Evolutionary conservation across 2,797 vertebrate genomes (phyloP).

Genomic region (Syndactyla subalaris): DNA sequence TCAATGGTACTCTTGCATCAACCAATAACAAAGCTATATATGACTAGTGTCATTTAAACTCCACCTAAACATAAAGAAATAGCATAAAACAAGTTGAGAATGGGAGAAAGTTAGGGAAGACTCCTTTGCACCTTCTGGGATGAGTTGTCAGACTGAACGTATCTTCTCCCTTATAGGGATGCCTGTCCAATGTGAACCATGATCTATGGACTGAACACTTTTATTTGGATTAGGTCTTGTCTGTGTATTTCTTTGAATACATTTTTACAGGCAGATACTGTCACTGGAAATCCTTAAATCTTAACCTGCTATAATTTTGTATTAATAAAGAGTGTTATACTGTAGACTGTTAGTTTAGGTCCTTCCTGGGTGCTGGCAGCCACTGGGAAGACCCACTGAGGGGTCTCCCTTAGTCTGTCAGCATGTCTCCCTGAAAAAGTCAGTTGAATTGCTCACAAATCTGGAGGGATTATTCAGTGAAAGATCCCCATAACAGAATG

Average conservation of each 20-base stretch:
- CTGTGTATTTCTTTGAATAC: background rate
- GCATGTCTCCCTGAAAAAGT: background rate
- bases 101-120: background rate
- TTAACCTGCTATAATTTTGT: background rate
- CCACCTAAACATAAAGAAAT: background rate
- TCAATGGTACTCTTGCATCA: background rate
- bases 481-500: accelerated
- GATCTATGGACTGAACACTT: background rate
- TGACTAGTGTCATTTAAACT: background rate
- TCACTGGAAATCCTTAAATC: background rate
- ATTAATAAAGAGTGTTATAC: too few relatives aligned
- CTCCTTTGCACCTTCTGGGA: background rate
- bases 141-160: accelerated
- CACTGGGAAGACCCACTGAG: background rate
- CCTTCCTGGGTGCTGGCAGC: background rate
- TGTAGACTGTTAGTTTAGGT: background rate
- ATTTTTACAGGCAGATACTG: background rate
- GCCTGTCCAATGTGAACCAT: background rate
- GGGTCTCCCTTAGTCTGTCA: background rate
- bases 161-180: background rate
- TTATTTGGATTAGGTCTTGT: background rate
- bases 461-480: background rate
- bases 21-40: background rate
- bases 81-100: background rate
- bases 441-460: accelerated